A percentile compares a stretch with the other conserved stretches of the same genome.
These are phyloP conservation scores for Netelia melanura DNA, from an alignment of 2,888 invertebrate genomes.

Conservation along the genomic window DNA sequence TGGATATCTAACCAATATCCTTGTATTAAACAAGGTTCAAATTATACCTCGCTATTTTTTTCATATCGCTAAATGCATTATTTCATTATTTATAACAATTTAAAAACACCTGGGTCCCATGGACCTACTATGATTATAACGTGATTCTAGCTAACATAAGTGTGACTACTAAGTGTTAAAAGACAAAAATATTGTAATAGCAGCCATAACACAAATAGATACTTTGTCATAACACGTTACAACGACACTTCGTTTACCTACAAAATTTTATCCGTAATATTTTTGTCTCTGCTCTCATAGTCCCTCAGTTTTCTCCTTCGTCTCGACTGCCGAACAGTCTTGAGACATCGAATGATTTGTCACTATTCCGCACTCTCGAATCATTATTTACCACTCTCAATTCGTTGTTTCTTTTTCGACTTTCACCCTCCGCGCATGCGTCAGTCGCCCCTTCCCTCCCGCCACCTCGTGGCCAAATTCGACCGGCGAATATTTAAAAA, in stretches of 20 bases:
- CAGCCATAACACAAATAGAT: background rate
- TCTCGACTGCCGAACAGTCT: conserved; percentile 52
- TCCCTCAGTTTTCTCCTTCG: background rate
- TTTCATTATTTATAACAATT: too few relatives aligned
- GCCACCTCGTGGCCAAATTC: conserved; percentile 24
- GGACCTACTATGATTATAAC: too few relatives aligned
- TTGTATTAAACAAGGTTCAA: too few relatives aligned
- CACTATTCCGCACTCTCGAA: conserved; percentile 68
- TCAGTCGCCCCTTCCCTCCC: conserved; percentile 28
- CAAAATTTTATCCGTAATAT: background rate
- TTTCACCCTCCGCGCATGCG: conserved; percentile 40
- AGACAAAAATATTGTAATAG: background rate
- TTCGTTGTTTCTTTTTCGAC: conserved; percentile 55
- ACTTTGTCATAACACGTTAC: background rate
- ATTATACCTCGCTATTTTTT: too few relatives aligned
- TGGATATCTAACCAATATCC: too few relatives aligned
- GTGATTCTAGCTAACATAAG: too few relatives aligned
- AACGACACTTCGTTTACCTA: too few relatives aligned
- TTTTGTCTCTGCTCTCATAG: background rate
- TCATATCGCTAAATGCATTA: too few relatives aligned
- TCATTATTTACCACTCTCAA: conserved; percentile 62
- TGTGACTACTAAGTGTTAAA: background rate
- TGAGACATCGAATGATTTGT: conserved; percentile 79
- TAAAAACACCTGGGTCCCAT: too few relatives aligned
- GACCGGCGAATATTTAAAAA: conserved; percentile 43